Conservation (phyloP, 2,113 vertebrate genomes). For the Phocoena phocoena region DNA sequence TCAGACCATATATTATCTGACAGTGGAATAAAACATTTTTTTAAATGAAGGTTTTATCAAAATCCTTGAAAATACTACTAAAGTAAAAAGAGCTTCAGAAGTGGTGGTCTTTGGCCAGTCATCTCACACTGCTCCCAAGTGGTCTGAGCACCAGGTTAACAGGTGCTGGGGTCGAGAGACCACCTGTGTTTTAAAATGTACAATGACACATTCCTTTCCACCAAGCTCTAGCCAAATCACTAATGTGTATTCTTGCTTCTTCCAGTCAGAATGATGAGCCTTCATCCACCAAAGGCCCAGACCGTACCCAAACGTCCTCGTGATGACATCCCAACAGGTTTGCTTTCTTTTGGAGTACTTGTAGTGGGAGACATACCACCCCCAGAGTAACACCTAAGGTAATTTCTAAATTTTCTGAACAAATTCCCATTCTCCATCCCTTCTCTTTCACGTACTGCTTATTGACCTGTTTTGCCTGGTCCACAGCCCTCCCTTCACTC, state of each 20-base stretch:
- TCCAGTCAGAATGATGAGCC: conserved; percentile 16
- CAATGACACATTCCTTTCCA: background rate
- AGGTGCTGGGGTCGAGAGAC: background rate
- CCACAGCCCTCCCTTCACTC: background rate
- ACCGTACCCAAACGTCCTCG: rapidly evolving
- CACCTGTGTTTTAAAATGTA: background rate
- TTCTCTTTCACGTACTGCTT: background rate
- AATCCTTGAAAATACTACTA: background rate
- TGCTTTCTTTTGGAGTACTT: background rate
- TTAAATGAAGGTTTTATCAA: background rate
- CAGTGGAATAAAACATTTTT: background rate
- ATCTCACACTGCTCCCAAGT: background rate
- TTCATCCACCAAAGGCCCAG: background rate
- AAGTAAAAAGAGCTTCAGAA: background rate
- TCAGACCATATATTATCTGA: background rate
- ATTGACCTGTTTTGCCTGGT: too few relatives aligned
- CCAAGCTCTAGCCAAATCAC: background rate
- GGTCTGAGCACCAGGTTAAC: background rate
- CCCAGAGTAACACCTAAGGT: background rate
- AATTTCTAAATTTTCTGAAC: background rate
- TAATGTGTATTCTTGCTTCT: background rate
- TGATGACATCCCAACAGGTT: conserved; percentile 53
- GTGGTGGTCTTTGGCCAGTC: too few relatives aligned
- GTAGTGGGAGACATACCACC: background rate
- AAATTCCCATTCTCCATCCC: background rate